Evolutionary conservation across 2,888 invertebrate genomes (phyloP).

Genomic region (Lapara coniferarum): DNA sequence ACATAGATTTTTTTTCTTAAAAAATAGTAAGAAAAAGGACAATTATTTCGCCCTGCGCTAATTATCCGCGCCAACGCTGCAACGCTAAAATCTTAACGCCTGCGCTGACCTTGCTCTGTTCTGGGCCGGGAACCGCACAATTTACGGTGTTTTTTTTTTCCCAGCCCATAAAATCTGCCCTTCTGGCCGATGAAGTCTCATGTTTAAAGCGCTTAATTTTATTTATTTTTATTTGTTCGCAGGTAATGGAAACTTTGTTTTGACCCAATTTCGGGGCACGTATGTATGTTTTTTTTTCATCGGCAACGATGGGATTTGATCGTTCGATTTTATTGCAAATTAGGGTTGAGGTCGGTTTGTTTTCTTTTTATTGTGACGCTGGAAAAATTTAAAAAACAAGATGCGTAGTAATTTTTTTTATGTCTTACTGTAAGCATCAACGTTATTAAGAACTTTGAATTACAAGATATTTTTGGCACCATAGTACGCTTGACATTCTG

Average conservation of each 20-base stretch:
- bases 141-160: conserved; percentile 32
- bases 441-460: no score
- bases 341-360: background rate
- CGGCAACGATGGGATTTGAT: background rate
- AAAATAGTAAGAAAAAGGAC: background rate
- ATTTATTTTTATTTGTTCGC: conserved; percentile 21
- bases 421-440: no score
- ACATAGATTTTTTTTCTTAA: no score
- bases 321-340: background rate
- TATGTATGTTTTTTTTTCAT: conserved; percentile 15
- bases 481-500: no score
- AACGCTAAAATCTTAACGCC: conserved; percentile 36
- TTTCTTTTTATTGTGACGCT: background rate
- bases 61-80: conserved; percentile 29
- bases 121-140: conserved; percentile 41
- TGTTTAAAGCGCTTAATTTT: conserved; percentile 22
- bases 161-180: conserved; percentile 26
- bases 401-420: no score
- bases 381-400: no score
- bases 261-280: conserved; percentile 16
- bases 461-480: no score
- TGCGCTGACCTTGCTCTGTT: conserved; percentile 45
- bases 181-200: conserved; percentile 26
- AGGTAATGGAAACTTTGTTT: conserved; percentile 27
- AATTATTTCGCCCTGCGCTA: background rate